phyloP scores from a whole-genome alignment of 1,140 invertebrate species.

The Lasioglossum albipes region DNA sequence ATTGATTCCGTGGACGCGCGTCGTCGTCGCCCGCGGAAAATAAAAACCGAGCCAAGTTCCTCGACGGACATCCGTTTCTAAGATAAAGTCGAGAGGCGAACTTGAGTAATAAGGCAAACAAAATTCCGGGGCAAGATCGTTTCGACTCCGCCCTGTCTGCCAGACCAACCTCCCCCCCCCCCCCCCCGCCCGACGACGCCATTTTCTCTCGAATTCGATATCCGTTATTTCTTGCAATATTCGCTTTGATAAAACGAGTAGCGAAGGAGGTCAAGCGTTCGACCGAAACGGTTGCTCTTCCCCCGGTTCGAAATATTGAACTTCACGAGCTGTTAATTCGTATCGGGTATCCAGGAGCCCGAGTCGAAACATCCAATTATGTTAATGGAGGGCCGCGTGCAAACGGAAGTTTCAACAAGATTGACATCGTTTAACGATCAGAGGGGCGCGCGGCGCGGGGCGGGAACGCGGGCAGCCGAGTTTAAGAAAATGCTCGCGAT shows the following conservation, averaged over 20 bases:
- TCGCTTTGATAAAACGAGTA: not conserved
- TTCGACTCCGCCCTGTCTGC: not conserved
- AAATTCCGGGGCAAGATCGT: not conserved
- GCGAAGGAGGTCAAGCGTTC: not conserved
- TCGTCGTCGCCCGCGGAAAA: not conserved
- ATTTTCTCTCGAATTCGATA: not conserved
- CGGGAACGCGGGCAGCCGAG: not conserved
- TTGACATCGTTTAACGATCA: conserved; percentile 6
- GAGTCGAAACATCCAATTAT: conserved; percentile 13
- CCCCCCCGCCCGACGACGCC: no score
- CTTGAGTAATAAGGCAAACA: conserved; percentile 18
- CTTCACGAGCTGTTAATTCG: not conserved
- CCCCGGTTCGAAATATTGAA: not conserved
- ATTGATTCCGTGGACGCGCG: conserved; percentile 11
- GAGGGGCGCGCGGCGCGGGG: no score
- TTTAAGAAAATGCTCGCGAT: conserved; percentile 3
- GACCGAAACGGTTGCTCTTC: no score
- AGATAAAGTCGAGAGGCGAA: not conserved
- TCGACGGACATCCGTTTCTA: not conserved
- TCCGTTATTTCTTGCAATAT: not conserved
- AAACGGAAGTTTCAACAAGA: not conserved
- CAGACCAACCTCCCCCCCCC: no score
- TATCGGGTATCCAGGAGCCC: not conserved
- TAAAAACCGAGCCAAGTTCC: conserved; percentile 4
- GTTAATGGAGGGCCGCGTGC: conserved; percentile 7